Evolutionary conservation across 2,113 vertebrate genomes (phyloP).

Genomic region (Gallinago paraguaiae): DNA sequence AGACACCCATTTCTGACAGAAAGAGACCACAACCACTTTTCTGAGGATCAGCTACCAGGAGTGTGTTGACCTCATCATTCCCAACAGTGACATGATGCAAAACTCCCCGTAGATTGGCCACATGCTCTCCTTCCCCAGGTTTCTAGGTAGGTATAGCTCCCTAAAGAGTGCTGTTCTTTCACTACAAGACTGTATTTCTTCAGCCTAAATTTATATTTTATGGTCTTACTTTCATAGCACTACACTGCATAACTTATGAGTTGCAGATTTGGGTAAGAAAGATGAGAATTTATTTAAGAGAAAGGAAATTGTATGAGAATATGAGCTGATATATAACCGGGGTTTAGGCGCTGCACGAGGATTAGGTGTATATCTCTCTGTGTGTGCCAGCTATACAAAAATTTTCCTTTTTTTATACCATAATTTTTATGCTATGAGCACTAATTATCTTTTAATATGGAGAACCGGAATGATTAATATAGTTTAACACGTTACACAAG

Average conservation of each 20-base stretch:
- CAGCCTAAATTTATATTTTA: neutral
- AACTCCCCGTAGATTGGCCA: accelerated
- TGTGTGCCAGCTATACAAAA: neutral
- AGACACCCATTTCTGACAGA: neutral
- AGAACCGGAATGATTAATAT: constrained; percentile 23
- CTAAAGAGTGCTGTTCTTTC: neutral
- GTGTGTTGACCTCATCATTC: neutral
- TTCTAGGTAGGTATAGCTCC: neutral
- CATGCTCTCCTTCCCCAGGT: neutral
- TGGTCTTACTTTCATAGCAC: neutral
- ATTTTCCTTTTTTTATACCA: neutral
- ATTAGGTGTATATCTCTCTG: neutral
- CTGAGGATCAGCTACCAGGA: neutral
- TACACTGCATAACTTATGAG: neutral
- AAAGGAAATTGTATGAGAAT: neutral
- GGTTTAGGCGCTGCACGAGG: neutral
- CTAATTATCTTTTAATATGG: constrained; percentile 39
- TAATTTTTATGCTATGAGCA: neutral
- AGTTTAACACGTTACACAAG: neutral
- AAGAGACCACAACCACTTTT: neutral
- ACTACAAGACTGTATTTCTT: neutral
- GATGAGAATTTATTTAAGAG: neutral
- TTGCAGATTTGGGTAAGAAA: neutral
- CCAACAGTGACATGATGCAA: neutral
- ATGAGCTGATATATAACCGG: neutral